Base-by-base conservation (phyloP, 2,888 invertebrate genomes). In the Zygogramma bicolorata region DNA sequence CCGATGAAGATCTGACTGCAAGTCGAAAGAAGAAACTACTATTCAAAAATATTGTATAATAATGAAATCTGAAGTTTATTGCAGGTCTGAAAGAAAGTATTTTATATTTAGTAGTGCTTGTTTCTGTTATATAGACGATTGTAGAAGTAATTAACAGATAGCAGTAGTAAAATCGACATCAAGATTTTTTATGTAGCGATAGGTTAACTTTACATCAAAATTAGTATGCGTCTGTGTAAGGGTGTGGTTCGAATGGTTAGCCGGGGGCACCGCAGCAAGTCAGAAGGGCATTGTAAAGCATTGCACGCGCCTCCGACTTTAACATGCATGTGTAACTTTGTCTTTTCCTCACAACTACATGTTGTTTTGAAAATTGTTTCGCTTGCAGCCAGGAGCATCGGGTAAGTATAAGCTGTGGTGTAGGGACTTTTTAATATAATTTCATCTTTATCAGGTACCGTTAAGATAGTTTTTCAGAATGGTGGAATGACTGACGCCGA, bases 261-360 rank as follows among this genome's bases (percentile, higher is more conserved):
- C 81, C 82, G 82, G 85, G 86, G 85, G 85, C 85, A 85, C 85
- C 84, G 85, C 84, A 83, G 83, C 81, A 76, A 85, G 85, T 85
- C 86, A 84, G 71, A 79, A 84, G n/a, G 86, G 85, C 85, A 85
- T 83, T 84, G 83, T 82, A 80, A 83, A 84, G 85, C 85, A 84
- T 81, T 85, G 85, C 85, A 85, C 85, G 85, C 85, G 84, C 81
- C 84, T 83, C 84, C 84, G 82, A 84, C 78, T 82, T 79, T 79
- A 84, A 84, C 83, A 81, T 84, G 83, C 84, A 84, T 84, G 85
- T 81, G 79, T 84, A 81, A 81, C 77, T 82, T 78, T 82, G 76
- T 80, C 77, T 76, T 72, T 80, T 74, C 75, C 76, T 83, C 81
- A 59, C 63, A 71, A 62, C 34, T 68, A 6, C 65, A 59, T 74